phyloP scores from a whole-genome alignment of 2,888 invertebrate genomes.

The Drosophila mulleri region DNA sequence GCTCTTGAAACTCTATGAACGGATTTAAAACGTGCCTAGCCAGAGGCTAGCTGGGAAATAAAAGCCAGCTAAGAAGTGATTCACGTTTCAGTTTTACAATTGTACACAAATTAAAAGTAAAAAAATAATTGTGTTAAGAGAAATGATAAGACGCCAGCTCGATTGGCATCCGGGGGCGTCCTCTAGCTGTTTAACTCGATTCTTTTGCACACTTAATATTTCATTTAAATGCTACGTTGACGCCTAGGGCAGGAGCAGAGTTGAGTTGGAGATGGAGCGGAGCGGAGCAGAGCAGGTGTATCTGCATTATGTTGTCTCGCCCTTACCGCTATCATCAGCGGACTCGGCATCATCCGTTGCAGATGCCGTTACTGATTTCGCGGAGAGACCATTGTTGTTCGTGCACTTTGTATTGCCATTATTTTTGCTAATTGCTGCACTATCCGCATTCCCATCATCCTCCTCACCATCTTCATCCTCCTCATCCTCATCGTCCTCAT shows the following conservation, averaged over 20 bases:
- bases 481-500: constrained; percentile 89
- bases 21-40: constrained; percentile 34
- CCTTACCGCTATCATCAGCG: constrained; percentile 95
- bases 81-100: constrained; percentile 34
- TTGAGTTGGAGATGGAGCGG: constrained; percentile 3
- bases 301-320: constrained; percentile 88
- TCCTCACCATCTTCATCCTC: constrained; percentile 86
- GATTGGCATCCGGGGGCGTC: constrained; percentile 27
- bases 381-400: constrained; percentile 66
- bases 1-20: constrained; percentile 59
- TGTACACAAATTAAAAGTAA: constrained; percentile 37
- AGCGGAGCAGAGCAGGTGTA: constrained; percentile 3
- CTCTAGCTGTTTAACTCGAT: constrained; percentile 29
- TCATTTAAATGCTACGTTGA: constrained; percentile 56
- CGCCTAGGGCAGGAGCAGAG: constrained; percentile 55
- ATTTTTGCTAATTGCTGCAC: constrained; percentile 51
- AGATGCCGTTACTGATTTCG: constrained; percentile 37
- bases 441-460: constrained; percentile 86
- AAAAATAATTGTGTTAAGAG: constrained; percentile 32
- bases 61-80: constrained; percentile 25
- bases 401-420: constrained; percentile 63
- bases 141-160: constrained; percentile 23
- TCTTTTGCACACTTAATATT: constrained; percentile 23
- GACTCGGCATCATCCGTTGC: constrained; percentile 74
- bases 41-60: constrained; percentile 29